Evolutionary conservation across 2,797 vertebrate genomes (phyloP).

Genomic region (Hyperoplus lanceolatus): DNA sequence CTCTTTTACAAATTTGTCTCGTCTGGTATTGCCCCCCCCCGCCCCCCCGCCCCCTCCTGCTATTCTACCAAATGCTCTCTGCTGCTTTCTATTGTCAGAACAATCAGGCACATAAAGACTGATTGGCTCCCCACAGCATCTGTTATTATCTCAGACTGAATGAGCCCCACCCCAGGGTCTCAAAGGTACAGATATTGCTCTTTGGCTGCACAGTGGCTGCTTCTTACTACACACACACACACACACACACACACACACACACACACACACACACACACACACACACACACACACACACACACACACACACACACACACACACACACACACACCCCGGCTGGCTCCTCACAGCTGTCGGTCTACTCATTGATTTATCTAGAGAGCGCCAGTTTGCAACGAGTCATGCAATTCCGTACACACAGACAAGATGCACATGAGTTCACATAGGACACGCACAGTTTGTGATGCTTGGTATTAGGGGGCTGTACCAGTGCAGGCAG

Average conservation of each 20-base stretch:
- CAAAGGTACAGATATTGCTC: conserved; percentile 49
- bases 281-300: conserved; percentile 5
- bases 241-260: conserved; percentile 12
- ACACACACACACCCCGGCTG: conserved; percentile 23
- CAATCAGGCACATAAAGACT: conserved; percentile 29
- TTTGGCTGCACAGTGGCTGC: conserved; percentile 24
- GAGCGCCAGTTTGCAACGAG: conserved; percentile 37
- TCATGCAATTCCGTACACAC: conserved; percentile 28
- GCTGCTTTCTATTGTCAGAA: conserved; percentile 26
- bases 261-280: conserved; percentile 1
- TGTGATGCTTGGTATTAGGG: conserved; percentile 41
- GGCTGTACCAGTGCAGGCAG: conserved; percentile 40
- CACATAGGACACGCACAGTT: conserved; percentile 11
- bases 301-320: conserved; percentile 14
- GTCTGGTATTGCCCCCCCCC: background rate
- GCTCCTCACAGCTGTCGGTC: conserved; percentile 51
- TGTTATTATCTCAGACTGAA: conserved; percentile 35
- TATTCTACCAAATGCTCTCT: background rate
- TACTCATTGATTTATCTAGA: conserved; percentile 59
- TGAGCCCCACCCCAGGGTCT: conserved; percentile 60
- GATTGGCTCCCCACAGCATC: conserved; percentile 55
- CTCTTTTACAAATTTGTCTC: conserved; percentile 38
- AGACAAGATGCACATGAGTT: conserved; percentile 18
- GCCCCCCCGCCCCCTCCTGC: background rate
- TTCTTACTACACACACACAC: conserved; percentile 5